Percentiles rank a stretch among this genome's conserved stretches.
Evolutionary conservation across 2,113 vertebrate genomes (phyloP).

Genomic region (Platycercus adscitus): DNA sequence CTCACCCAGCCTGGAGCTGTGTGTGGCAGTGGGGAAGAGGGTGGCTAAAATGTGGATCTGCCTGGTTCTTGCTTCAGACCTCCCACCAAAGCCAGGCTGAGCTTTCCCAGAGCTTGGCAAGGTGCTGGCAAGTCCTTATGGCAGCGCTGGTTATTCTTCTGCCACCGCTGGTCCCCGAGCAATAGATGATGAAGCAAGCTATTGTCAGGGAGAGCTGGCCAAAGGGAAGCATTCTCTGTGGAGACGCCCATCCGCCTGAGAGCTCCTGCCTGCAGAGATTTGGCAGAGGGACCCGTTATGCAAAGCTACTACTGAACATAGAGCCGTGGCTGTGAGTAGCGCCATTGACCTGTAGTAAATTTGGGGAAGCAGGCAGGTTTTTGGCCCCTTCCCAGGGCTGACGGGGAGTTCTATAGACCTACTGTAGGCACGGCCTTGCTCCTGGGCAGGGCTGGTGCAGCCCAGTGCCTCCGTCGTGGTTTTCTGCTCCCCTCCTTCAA

Average conservation of each 20-base stretch:
- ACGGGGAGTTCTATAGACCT: background rate
- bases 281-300: background rate
- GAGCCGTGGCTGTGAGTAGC: background rate
- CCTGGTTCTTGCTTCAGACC: background rate
- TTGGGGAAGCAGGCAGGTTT: background rate
- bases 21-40: background rate
- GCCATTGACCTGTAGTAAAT: slow-evolving; percentile 29
- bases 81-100: slow-evolving; percentile 7
- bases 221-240: background rate
- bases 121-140: background rate
- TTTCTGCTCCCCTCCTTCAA: background rate
- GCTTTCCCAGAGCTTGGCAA: slow-evolving; percentile 26
- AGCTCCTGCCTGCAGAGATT: background rate
- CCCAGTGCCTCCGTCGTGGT: rapidly evolving
- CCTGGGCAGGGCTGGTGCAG: background rate
- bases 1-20: rapidly evolving
- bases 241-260: slow-evolving; percentile 23
- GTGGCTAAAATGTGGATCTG: background rate
- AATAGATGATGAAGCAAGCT: background rate
- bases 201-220: slow-evolving; percentile 42
- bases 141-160: background rate
- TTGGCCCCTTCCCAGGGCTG: slow-evolving; percentile 36
- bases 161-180: background rate
- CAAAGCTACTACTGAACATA: background rate
- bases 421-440: background rate